These are phyloP conservation scores for Pteronotus mesoamericanus DNA, from an alignment of 2,797 vertebrate species.

Conservation along the genomic window DNA sequence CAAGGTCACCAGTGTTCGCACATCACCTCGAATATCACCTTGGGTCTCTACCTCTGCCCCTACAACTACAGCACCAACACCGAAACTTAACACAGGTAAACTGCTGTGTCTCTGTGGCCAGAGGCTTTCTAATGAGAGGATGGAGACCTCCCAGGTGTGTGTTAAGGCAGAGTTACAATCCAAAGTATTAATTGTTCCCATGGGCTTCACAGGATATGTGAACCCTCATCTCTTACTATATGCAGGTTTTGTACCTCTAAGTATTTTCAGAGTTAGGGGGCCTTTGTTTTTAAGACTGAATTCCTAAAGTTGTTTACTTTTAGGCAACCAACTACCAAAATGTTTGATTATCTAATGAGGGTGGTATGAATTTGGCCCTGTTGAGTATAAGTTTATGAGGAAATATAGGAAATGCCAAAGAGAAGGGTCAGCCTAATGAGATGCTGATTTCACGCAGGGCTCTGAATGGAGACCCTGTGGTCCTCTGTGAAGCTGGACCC, in stretches of 20 bases:
- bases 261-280: background rate
- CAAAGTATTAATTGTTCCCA: background rate
- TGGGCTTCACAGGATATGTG: background rate
- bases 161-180: background rate
- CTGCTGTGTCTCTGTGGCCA: background rate
- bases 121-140: background rate
- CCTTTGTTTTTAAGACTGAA: background rate
- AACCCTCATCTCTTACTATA: background rate
- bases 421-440: background rate
- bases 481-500: background rate
- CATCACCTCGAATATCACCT: background rate
- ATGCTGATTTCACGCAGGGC: background rate
- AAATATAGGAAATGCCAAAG: background rate
- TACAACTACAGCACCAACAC: background rate
- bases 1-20: background rate
- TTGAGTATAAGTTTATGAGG: background rate
- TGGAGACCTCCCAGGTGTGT: background rate
- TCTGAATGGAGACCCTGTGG: background rate
- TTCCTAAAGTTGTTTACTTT: background rate
- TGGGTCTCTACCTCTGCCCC: background rate
- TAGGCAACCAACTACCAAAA: background rate
- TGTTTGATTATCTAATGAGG: background rate
- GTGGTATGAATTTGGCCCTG: background rate
- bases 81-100: constrained; percentile 32
- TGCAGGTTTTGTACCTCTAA: background rate